phyloP scores from a whole-genome alignment of 2,797 vertebrate species.

The Chaetophractus vellerosus region DNA sequence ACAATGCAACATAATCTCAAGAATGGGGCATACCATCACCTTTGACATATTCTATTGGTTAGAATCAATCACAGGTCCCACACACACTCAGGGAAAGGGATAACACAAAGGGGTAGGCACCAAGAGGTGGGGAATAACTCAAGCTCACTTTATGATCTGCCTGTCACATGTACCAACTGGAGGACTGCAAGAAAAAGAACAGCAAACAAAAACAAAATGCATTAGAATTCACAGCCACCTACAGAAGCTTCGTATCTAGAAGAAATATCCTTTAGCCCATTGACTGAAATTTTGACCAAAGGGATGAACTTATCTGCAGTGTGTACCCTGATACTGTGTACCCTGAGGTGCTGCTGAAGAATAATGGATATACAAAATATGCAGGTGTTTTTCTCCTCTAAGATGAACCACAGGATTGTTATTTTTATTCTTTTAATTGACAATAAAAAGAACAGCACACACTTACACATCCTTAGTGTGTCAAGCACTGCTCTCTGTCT shows the following conservation, averaged over 20 bases:
- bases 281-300: background rate
- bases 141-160: background rate
- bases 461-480: background rate
- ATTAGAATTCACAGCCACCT: background rate
- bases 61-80: background rate
- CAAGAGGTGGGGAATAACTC: background rate
- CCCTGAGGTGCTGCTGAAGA: background rate
- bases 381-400: background rate
- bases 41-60: background rate
- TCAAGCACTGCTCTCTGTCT: background rate
- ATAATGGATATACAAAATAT: background rate
- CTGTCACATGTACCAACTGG: background rate
- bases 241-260: background rate
- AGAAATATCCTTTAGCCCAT: background rate
- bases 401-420: background rate
- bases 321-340: background rate
- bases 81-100: background rate
- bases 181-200: background rate
- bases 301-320: background rate
- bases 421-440: constrained; percentile 52
- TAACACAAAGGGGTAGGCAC: background rate
- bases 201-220: background rate
- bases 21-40: background rate
- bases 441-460: background rate
- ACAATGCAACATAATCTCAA: background rate